Conservation (phyloP, 2,888 invertebrate genomes). For the Melanotus villosus region DNA sequence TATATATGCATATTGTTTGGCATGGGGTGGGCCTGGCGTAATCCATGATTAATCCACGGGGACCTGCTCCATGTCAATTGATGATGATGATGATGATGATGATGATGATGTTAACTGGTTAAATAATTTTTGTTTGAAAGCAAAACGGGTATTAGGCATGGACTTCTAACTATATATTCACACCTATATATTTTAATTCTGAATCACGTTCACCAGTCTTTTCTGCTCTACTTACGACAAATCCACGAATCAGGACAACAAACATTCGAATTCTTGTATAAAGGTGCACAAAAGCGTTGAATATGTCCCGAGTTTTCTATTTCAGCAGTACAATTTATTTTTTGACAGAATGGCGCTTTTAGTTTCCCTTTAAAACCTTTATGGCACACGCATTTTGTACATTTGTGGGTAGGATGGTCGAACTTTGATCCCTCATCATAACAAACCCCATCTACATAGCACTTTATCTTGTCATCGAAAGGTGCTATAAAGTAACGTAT, state of each 20-base stretch:
- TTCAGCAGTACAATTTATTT: constrained; percentile 40
- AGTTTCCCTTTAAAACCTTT: constrained; percentile 48
- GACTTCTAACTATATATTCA: too few relatives aligned
- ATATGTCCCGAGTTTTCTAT: constrained; percentile 21
- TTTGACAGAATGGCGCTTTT: constrained; percentile 38
- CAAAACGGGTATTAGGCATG: too few relatives aligned
- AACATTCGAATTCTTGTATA: constrained; percentile 8
- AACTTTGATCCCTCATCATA: constrained; percentile 45
- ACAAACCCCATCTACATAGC: constrained; percentile 35
- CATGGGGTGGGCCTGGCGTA: too few relatives aligned
- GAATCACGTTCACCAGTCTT: too few relatives aligned
- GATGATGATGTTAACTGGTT: too few relatives aligned
- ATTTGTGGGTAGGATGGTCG: constrained; percentile 39
- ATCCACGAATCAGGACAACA: constrained; percentile 48
- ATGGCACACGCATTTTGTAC: constrained; percentile 49
- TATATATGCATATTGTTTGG: too few relatives aligned
- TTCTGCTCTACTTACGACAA: constrained; percentile 38
- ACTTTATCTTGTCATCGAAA: constrained; percentile 31
- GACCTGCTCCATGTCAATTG: too few relatives aligned
- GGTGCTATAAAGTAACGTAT: too few relatives aligned
- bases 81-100: too few relatives aligned
- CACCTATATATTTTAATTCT: too few relatives aligned
- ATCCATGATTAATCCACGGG: too few relatives aligned
- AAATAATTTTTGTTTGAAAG: too few relatives aligned
- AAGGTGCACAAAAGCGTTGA: constrained; percentile 40